A percentile compares a stretch with the other conserved stretches of the same genome.
phyloP scores from a whole-genome alignment of 2,888 invertebrate species.

The Carabus problematicus region DNA sequence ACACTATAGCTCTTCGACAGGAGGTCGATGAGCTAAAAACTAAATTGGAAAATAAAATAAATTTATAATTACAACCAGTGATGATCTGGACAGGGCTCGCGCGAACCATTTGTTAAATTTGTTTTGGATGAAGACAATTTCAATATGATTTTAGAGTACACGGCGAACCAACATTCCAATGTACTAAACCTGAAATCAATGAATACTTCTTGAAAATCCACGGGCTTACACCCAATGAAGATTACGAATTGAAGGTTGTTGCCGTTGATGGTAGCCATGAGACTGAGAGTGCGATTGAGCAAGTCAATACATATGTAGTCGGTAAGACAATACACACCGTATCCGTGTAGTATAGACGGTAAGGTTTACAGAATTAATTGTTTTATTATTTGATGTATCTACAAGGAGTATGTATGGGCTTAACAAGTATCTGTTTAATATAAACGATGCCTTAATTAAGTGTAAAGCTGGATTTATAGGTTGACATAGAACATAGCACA shows the following conservation, averaged over 20 bases:
- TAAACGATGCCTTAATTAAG: slow-evolving; percentile 35
- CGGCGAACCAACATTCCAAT: slow-evolving; percentile 74
- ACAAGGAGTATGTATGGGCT: slow-evolving; percentile 61
- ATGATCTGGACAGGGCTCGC: too few species aligned
- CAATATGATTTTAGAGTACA: slow-evolving; percentile 62
- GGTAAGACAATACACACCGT: slow-evolving; percentile 45
- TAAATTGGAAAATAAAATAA: too few species aligned
- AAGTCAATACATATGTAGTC: slow-evolving; percentile 75
- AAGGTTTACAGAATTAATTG: background rate
- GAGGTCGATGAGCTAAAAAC: too few species aligned
- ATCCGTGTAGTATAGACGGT: background rate
- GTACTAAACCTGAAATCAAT: slow-evolving; percentile 72
- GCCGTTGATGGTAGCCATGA: slow-evolving; percentile 87
- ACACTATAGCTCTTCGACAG: too few species aligned
- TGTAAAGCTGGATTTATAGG: too few species aligned
- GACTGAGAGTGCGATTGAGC: slow-evolving; percentile 74
- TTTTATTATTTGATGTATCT: slow-evolving; percentile 30
- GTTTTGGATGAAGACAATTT: background rate
- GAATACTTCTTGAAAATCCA: slow-evolving; percentile 76
- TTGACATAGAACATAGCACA: too few species aligned
- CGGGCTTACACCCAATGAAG: slow-evolving; percentile 80
- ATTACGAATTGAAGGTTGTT: slow-evolving; percentile 88
- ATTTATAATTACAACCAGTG: too few species aligned
- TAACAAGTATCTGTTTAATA: slow-evolving; percentile 33
- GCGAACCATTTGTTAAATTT: too few species aligned